Evolutionary conservation across 2,113 vertebrate genomes (phyloP).

Genomic region (Dipodomys ordii): DNA sequence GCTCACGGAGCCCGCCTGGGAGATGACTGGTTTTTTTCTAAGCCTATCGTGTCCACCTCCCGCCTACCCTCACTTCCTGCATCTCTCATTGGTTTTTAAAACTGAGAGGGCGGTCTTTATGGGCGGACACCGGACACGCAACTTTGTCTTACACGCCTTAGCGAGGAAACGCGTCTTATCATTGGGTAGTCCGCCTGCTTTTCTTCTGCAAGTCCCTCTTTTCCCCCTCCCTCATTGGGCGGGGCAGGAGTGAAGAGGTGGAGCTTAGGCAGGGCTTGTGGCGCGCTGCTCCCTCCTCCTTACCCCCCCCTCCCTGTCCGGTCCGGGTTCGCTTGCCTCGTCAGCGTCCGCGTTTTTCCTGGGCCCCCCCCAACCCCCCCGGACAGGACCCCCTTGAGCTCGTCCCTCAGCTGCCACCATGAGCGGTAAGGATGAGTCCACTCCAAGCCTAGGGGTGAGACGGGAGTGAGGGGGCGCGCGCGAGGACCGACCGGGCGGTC

Average conservation of each 20-base stretch:
- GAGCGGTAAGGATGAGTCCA: slow-evolving; percentile 86
- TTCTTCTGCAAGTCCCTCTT: slow-evolving; percentile 57
- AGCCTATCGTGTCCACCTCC: slow-evolving; percentile 47
- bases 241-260: slow-evolving; percentile 76
- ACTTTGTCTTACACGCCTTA: slow-evolving; percentile 66
- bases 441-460: slow-evolving; percentile 70
- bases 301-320: slow-evolving; percentile 79
- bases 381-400: slow-evolving; percentile 83
- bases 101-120: slow-evolving; percentile 9
- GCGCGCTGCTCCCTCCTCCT: slow-evolving; percentile 80
- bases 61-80: slow-evolving; percentile 67
- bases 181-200: slow-evolving; percentile 54
- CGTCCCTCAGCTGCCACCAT: slow-evolving; percentile 83
- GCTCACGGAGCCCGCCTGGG: slow-evolving; percentile 70
- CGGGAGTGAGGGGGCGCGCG: slow-evolving; percentile 78
- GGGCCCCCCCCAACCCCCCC: slow-evolving; percentile 82
- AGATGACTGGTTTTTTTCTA: slow-evolving; percentile 58
- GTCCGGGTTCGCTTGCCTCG: slow-evolving; percentile 84
- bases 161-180: background rate
- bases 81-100: slow-evolving; percentile 57
- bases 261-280: slow-evolving; percentile 75
- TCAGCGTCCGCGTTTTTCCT: slow-evolving; percentile 85
- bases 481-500: slow-evolving; percentile 81
- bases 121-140: slow-evolving; percentile 68
- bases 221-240: slow-evolving; percentile 84